Evolutionary conservation across 2,113 vertebrate species (phyloP).

Genomic region (Archocentrus centrarchus): DNA sequence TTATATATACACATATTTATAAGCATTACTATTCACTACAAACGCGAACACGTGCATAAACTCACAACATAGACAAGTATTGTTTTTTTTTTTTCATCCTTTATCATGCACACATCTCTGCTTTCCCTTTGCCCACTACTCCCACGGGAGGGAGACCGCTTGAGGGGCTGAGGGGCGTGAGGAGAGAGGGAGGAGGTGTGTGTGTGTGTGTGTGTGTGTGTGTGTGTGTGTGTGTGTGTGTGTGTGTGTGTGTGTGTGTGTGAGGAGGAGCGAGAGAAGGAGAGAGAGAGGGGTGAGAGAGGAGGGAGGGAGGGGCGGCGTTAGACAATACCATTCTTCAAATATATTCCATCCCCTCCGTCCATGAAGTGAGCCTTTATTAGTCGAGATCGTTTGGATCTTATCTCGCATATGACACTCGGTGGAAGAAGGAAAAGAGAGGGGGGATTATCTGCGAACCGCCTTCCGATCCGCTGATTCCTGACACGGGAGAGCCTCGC

Average conservation of each 20-base stretch:
- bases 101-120: slow-evolving; percentile 71
- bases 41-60: slow-evolving; percentile 45
- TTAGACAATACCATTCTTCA: slow-evolving; percentile 82
- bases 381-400: slow-evolving; percentile 76
- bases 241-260: not conserved
- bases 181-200: slow-evolving; percentile 46
- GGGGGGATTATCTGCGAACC: slow-evolving; percentile 50
- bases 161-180: slow-evolving; percentile 68
- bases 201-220: not conserved
- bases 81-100: slow-evolving; percentile 16
- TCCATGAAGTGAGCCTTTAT: slow-evolving; percentile 79
- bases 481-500: slow-evolving; percentile 56
- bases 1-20: slow-evolving; percentile 10
- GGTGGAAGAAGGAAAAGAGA: slow-evolving; percentile 32
- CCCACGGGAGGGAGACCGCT: slow-evolving; percentile 73
- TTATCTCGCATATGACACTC: slow-evolving; percentile 71
- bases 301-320: slow-evolving; percentile 64
- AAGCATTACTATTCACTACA: slow-evolving; percentile 36
- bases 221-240: not conserved
- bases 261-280: not conserved
- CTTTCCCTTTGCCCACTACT: slow-evolving; percentile 69
- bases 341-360: slow-evolving; percentile 79
- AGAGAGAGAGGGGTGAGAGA: slow-evolving; percentile 22
- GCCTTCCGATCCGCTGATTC: slow-evolving; percentile 49
- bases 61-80: slow-evolving; percentile 31